phyloP scores from a whole-genome alignment of 2,797 vertebrate genomes.

The Arremon brunneinucha region DNA sequence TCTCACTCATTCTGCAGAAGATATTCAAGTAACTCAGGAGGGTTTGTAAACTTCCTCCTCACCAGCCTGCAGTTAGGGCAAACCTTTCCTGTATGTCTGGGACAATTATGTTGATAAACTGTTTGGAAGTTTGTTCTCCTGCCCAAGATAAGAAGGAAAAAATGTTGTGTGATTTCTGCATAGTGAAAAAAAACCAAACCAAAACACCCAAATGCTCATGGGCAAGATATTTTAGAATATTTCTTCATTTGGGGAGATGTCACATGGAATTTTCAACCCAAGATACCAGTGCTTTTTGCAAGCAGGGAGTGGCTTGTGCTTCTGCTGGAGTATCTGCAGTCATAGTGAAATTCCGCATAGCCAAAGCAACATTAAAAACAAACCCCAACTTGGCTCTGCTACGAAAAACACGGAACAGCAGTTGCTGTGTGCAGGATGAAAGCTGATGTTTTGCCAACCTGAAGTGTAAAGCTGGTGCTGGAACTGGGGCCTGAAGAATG shows the following conservation, averaged over 20 bases:
- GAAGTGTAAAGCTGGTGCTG: constrained; percentile 68
- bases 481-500: constrained; percentile 59
- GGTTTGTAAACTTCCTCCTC: not conserved
- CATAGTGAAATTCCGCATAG: constrained; percentile 51
- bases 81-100: not conserved
- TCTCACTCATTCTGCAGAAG: not conserved
- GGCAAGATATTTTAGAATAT: not conserved
- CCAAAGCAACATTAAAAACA: constrained; percentile 59
- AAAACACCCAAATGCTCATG: not conserved
- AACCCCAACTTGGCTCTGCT: constrained; percentile 29
- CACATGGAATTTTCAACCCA: not conserved
- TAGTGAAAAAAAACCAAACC: rapidly evolving
- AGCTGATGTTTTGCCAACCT: constrained; percentile 64
- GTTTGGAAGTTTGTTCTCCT: not conserved
- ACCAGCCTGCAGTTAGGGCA: not conserved
- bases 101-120: not conserved
- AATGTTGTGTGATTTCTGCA: not conserved
- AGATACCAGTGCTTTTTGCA: not conserved
- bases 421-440: constrained; percentile 56
- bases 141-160: not conserved
- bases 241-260: not conserved
- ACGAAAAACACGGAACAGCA: constrained; percentile 21
- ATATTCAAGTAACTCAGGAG: not conserved
- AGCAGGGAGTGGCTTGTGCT: not conserved
- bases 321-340: constrained; percentile 39